Conservation (phyloP, 92 coral and sea anemone species). For the Siderastrea siderea region DNA sequence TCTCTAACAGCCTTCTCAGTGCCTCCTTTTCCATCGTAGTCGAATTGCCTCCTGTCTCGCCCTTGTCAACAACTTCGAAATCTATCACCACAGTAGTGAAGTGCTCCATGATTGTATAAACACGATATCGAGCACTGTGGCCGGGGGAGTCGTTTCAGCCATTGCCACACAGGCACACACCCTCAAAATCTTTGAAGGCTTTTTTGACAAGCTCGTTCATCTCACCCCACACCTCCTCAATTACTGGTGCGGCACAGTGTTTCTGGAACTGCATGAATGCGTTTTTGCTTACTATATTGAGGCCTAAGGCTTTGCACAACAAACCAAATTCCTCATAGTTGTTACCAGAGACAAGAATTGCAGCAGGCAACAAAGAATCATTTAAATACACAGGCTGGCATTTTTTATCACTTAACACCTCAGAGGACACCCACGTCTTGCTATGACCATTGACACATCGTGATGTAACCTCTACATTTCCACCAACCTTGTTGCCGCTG, state of each 20-base stretch:
- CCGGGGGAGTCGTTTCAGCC: constrained; percentile 18
- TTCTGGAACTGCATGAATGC: neutral
- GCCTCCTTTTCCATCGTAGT: constrained; percentile 46
- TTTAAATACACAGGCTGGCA: neutral
- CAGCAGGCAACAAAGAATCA: neutral
- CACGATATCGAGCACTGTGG: constrained; percentile 26
- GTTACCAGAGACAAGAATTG: neutral
- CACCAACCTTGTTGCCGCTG: no score
- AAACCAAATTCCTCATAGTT: neutral
- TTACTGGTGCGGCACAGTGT: constrained; percentile 9
- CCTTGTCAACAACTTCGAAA: constrained; percentile 34
- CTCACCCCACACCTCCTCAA: neutral
- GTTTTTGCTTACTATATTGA: neutral
- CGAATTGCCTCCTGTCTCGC: constrained; percentile 59
- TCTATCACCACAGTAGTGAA: constrained; percentile 37
- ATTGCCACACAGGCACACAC: constrained; percentile 20
- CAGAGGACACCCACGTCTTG: neutral
- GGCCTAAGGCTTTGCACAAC: neutral
- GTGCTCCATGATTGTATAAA: constrained; percentile 50
- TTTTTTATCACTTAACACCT: no score
- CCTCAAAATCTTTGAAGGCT: neutral
- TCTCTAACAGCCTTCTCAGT: constrained; percentile 34
- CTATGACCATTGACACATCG: no score
- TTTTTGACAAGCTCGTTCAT: neutral
- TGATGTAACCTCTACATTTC: no score